Percentiles rank a stretch among this genome's conserved stretches.
phyloP scores from a whole-genome alignment of 2,888 invertebrate genomes.

The Nymphalis urticae region DNA sequence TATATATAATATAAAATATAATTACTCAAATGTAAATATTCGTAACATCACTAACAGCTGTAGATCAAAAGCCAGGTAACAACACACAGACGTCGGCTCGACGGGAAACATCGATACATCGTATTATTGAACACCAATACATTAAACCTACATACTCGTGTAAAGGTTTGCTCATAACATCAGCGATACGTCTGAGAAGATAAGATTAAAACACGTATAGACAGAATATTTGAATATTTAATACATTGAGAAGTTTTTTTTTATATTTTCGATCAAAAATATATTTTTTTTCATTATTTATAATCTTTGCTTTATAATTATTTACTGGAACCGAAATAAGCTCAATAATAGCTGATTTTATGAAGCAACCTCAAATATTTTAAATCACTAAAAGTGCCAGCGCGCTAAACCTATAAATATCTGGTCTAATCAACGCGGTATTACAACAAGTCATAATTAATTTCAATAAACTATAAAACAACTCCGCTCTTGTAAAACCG shows the following conservation, averaged over 20 bases:
- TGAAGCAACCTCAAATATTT: slow-evolving; percentile 23
- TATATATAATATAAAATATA: not conserved
- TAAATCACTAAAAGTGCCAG: slow-evolving; percentile 7
- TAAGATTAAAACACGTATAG: slow-evolving; percentile 10
- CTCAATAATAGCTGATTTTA: slow-evolving; percentile 29
- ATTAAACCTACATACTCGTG: slow-evolving; percentile 27
- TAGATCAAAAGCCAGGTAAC: slow-evolving; percentile 14
- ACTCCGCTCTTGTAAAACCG: slow-evolving; percentile 35
- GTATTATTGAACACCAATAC: slow-evolving; percentile 32
- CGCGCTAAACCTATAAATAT: slow-evolving; percentile 15
- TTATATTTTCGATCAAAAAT: slow-evolving; percentile 17
- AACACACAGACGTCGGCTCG: slow-evolving; percentile 12
- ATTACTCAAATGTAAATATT: slow-evolving; percentile 5
- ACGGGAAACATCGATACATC: slow-evolving; percentile 26
- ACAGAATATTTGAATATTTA: slow-evolving; percentile 3
- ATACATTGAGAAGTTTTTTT: slow-evolving; percentile 1
- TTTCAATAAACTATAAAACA: slow-evolving; percentile 36
- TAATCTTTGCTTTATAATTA: not conserved
- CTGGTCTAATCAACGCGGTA: slow-evolving; percentile 19
- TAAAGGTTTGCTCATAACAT: slow-evolving; percentile 31
- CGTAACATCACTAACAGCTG: slow-evolving; percentile 16
- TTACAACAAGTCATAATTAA: slow-evolving; percentile 25
- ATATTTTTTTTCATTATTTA: slow-evolving; percentile 15
- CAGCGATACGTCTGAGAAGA: slow-evolving; percentile 25
- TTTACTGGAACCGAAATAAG: slow-evolving; percentile 6